Evolutionary conservation across 2,797 vertebrate species (phyloP), one percentile per base, ranked within the genome.

Genomic region (Menidia menidia): DNA sequence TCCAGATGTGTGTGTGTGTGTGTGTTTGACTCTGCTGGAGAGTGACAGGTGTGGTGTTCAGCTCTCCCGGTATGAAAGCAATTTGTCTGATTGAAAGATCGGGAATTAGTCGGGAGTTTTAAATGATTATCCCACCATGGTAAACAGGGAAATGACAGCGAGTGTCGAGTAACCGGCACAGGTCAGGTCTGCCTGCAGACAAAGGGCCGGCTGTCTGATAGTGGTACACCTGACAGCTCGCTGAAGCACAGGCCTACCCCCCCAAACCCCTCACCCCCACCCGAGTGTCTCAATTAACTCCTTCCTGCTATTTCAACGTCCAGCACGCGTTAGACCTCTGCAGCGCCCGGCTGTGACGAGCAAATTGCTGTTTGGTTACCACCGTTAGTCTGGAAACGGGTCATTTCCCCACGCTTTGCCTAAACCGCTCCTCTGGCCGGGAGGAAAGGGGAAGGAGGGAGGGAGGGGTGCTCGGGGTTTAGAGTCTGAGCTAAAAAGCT

Each of bases 251-350:
- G 79, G 77, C 81, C 85, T n/a, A n/a, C n/a, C n/a, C n/a, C n/a
- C n/a, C n/a, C n/a, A n/a, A n/a, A n/a, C n/a, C n/a, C n/a, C n/a
- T n/a, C 76, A 81, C 85, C 83, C 85, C 86, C 62, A 61, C 68
- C 75, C 2, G 41, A 80, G 74, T 83, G 71, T 78, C 87, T 83
- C 86, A 92, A 92, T 93, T 92, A 87, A 89, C 89, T 89, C 75
- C 89, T 94, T 94, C 93, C 93, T 93, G 93, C 88, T 87, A 92
- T 94, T 93, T 93, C 88, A 86, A 78, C 48, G 78, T 89, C 85
- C 78, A 85, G 75, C 58, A 10, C 48, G 70, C 71, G 87, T 92
- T 89, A 88, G 82, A 80, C 85, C 66, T 62, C 82, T 70, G 86
- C 83, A 84, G 61, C 59, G 81, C 82, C 70, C 18, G 41, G 65